Percentiles rank a stretch among this genome's conserved stretches.
Evolutionary conservation across 1,140 invertebrate species (phyloP).

Genomic region (Drusus annulatus): DNA sequence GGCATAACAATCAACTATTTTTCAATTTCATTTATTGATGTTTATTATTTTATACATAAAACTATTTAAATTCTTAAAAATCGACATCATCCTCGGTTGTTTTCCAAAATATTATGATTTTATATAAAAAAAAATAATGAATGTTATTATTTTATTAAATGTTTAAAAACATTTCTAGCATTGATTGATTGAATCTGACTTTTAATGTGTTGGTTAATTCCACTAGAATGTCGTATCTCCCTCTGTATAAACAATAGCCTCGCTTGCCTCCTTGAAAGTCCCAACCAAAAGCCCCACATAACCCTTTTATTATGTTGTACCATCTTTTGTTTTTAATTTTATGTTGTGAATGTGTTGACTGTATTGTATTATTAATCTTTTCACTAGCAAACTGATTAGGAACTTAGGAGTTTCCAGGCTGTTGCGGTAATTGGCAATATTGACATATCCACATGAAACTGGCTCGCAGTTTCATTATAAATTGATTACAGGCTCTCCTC

Average conservation of each 20-base stretch:
- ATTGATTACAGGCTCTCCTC: slow-evolving; percentile 88
- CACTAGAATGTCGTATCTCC: slow-evolving; percentile 45
- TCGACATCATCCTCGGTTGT: too few relatives aligned
- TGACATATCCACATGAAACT: neutral
- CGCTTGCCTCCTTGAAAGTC: slow-evolving; percentile 51
- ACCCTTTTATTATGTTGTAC: slow-evolving; percentile 33
- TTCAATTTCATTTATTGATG: too few relatives aligned
- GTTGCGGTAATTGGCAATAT: slow-evolving; percentile 69
- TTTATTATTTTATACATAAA: neutral
- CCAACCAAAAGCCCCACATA: slow-evolving; percentile 12
- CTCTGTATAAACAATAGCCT: slow-evolving; percentile 42
- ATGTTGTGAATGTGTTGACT: slow-evolving; percentile 31
- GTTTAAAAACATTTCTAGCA: neutral
- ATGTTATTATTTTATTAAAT: too few relatives aligned
- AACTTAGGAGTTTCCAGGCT: slow-evolving; percentile 71
- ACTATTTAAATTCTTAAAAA: neutral
- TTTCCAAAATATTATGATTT: neutral
- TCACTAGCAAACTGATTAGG: slow-evolving; percentile 64
- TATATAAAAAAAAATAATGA: too few relatives aligned
- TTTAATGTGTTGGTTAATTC: slow-evolving; percentile 3
- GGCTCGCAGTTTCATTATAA: slow-evolving; percentile 62
- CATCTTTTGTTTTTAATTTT: slow-evolving; percentile 37
- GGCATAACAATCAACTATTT: too few relatives aligned
- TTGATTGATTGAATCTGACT: neutral
- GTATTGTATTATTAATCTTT: slow-evolving; percentile 37